A percentile compares a stretch with the other conserved stretches of the same genome.
Conservation (phyloP, 2,113 vertebrate species). For the Hypocryptadius cinnamomeus region DNA sequence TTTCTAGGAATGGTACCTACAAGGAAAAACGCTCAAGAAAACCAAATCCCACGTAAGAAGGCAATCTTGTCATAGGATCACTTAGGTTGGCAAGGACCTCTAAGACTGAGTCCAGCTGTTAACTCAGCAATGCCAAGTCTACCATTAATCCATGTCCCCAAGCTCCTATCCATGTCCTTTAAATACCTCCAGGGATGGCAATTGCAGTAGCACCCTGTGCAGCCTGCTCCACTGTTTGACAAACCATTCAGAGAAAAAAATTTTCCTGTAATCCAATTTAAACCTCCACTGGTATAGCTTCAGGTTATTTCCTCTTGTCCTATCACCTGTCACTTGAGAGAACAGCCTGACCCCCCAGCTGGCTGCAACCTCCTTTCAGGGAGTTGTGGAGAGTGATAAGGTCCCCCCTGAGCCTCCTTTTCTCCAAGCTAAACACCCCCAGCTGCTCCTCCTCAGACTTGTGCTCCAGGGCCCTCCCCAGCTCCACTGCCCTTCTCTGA, state of each 20-base stretch:
- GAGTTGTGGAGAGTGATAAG: neutral
- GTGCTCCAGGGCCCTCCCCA: neutral
- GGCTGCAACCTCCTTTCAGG: neutral
- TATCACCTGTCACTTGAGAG: neutral
- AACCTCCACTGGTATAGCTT: neutral
- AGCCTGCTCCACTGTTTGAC: neutral
- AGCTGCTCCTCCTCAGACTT: neutral
- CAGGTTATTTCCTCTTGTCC: neutral
- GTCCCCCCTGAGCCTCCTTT: neutral
- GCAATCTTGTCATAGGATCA: neutral
- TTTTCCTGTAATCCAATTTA: neutral
- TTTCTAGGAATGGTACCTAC: neutral
- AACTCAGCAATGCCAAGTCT: neutral
- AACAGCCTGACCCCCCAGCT: neutral
- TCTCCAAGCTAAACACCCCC: neutral
- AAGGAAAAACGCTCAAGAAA: neutral
- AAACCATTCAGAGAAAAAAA: neutral
- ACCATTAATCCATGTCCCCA: neutral
- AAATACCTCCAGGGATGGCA: neutral
- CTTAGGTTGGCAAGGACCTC: neutral
- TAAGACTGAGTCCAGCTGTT: neutral
- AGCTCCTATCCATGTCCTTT: neutral
- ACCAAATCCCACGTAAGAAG: neutral
- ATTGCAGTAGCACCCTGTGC: neutral
- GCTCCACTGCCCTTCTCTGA: neutral